These are phyloP conservation scores for Microctenopoma steveboyesi DNA, from an alignment of 2,797 vertebrate species.

Conservation along the genomic window DNA sequence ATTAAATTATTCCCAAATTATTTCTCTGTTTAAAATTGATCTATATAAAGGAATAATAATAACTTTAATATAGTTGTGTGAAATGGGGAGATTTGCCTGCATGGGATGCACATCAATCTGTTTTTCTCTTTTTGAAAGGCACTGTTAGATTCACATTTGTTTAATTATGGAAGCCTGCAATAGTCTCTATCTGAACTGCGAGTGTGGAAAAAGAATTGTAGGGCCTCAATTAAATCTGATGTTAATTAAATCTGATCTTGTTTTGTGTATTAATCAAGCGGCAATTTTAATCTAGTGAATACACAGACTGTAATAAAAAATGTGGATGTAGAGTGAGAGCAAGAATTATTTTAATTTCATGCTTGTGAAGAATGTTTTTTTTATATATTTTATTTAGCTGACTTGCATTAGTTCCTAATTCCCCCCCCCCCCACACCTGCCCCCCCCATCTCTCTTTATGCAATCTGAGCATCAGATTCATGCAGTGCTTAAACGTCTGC, in stretches of 20 bases:
- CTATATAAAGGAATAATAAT: conserved; percentile 80
- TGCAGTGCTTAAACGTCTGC: conserved; percentile 60
- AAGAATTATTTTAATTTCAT: conserved; percentile 86
- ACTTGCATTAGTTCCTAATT: conserved; percentile 80
- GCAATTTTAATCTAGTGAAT: conserved; percentile 87
- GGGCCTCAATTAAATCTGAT: conserved; percentile 87
- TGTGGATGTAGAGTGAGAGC: conserved; percentile 76
- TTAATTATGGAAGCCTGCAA: conserved; percentile 80
- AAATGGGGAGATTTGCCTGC: conserved; percentile 79
- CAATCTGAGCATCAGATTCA: conserved; percentile 75
- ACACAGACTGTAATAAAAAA: conserved; percentile 80
- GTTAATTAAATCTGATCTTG: conserved; percentile 90
- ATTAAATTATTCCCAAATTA: conserved; percentile 84
- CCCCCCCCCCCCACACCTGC: neutral
- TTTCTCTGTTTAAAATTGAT: conserved; percentile 76
- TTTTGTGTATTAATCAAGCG: conserved; percentile 88
- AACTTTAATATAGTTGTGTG: conserved; percentile 78
- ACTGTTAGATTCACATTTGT: conserved; percentile 79
- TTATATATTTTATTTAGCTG: conserved; percentile 74
- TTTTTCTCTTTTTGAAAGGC: conserved; percentile 67
- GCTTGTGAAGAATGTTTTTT: conserved; percentile 79
- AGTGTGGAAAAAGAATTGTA: conserved; percentile 78
- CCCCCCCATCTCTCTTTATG: conserved; percentile 42
- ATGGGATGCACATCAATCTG: conserved; percentile 74
- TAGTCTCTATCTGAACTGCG: conserved; percentile 77